phyloP scores from a whole-genome alignment of 2,888 invertebrate species.

The Dynastes grantii region DNA sequence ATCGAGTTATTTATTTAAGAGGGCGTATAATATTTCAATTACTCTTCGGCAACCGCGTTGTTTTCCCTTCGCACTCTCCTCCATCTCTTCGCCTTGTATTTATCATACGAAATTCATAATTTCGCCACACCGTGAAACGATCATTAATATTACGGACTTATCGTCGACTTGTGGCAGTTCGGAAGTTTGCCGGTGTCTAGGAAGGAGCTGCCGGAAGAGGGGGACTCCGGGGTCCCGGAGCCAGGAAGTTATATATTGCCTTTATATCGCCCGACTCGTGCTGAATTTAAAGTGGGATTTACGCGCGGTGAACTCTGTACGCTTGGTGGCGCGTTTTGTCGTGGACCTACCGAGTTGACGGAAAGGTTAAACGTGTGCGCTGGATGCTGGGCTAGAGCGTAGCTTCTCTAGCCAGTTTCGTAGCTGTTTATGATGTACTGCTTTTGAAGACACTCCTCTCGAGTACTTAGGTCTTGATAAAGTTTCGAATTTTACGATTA shows the following conservation, averaged over 20 bases:
- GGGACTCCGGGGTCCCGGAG: conserved; percentile 46
- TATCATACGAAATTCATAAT: conserved; percentile 57
- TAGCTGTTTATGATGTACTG: conserved; percentile 14
- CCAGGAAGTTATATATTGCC: conserved; percentile 60
- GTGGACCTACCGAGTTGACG: background rate
- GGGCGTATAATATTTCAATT: conserved; percentile 54
- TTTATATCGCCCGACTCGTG: conserved; percentile 57
- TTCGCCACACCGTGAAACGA: conserved; percentile 53
- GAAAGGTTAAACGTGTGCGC: conserved; percentile 47
- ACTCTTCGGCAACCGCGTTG: conserved; percentile 40
- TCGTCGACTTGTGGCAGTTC: conserved; percentile 53
- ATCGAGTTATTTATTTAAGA: conserved; percentile 31
- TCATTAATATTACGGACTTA: conserved; percentile 63
- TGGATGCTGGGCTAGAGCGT: background rate
- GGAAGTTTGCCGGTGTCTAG: conserved; percentile 57
- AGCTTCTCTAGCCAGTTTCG: conserved; percentile 20
- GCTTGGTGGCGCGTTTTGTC: background rate
- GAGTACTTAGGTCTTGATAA: conserved; percentile 15
- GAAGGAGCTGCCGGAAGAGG: conserved; percentile 56
- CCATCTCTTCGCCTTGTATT: conserved; percentile 47
- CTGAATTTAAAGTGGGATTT: conserved; percentile 63
- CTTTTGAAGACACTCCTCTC: background rate
- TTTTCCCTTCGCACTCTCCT: background rate
- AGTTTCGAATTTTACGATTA: conserved; percentile 45
- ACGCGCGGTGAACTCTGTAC: conserved; percentile 44